These are phyloP conservation scores for Drosophila niveifrons DNA, from an alignment of 2,888 invertebrate genomes.

Conservation along the genomic window DNA sequence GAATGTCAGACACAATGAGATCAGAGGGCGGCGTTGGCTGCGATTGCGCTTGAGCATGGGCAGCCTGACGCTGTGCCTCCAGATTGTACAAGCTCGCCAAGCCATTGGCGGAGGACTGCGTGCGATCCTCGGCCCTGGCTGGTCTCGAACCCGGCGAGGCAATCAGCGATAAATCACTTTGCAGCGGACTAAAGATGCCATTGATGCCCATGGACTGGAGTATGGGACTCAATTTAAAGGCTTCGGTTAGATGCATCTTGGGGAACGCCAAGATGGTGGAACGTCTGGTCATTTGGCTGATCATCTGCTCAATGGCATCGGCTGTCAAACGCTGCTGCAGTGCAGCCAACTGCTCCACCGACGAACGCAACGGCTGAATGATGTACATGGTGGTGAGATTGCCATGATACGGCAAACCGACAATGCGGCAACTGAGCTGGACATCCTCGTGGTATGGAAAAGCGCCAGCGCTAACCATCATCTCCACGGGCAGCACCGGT, in stretches of 20 bases:
- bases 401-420: constrained; percentile 89
- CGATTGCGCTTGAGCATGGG: constrained; percentile 84
- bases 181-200: constrained; percentile 88
- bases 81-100: constrained; percentile 85
- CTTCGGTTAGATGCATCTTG: constrained; percentile 88
- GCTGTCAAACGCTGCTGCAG: constrained; percentile 86
- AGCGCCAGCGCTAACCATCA: constrained; percentile 89
- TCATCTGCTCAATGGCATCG: constrained; percentile 84
- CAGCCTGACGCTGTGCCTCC: constrained; percentile 88
- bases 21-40: constrained; percentile 59
- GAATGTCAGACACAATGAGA: constrained; percentile 87
- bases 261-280: constrained; percentile 88
- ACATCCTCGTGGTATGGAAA: constrained; percentile 86
- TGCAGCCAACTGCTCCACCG: constrained; percentile 84
- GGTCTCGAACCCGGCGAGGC: constrained; percentile 71
- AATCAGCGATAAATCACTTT: constrained; percentile 90
- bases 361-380: constrained; percentile 87
- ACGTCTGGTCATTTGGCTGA: constrained; percentile 81
- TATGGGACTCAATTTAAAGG: constrained; percentile 60
- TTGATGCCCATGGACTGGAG: constrained; percentile 88
- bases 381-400: constrained; percentile 88
- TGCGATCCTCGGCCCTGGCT: not conserved
- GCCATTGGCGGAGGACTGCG: not conserved
- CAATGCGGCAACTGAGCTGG: constrained; percentile 86
- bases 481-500: constrained; percentile 85